Evolutionary conservation across 1,140 invertebrate species (phyloP), one percentile per base, ranked within the genome.

Genomic region (Ruditapes philippinarum): DNA sequence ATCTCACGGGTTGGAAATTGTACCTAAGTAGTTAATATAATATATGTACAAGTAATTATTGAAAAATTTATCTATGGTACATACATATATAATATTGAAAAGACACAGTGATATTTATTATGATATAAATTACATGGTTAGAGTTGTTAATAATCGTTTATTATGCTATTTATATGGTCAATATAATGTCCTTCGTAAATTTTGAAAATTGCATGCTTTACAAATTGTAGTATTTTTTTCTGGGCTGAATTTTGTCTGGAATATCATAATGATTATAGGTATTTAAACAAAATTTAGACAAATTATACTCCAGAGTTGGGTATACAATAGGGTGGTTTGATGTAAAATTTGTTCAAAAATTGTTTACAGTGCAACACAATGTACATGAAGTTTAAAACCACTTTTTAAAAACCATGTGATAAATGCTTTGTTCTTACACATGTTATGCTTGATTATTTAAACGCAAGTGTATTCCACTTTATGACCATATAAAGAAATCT

Each of bases 401-500:
- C n/a, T n/a, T n/a, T n/a, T n/a, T n/a, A n/a, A n/a, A n/a, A n/a
- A n/a, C 17, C 45, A 36, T 11, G 31, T 40, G 31, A 51, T 36
- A 78, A 33, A 78, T 78, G 45, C 42, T 78, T n/a, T 28, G 54
- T 45, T 54, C 45, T 78, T 54, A 51, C 42, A 78, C 74, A 78
- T 54, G 45, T 36, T 51, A 78, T 78, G 74, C 45, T 49, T 78
- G 70, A 49, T 49, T n/a, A 36, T 78, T 25, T 78, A 78, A 78
- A 78, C 74, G 74, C 74, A 51, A 36, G 74, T 57, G 74, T 78
- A 28, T 78, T 57, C 54, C 54, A 45, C 54, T 51, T 78, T 74
- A 49, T 49, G 45, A 78, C 45, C 45, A 78, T 54, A 78, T 78
- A 78, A 78, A 78, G 74, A n/a, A 78, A 78, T 78, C 74, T 78